Evolutionary conservation across 1,140 invertebrate species (phyloP), one percentile per base, ranked within the genome.

Genomic region (Drosophila insularis): DNA sequence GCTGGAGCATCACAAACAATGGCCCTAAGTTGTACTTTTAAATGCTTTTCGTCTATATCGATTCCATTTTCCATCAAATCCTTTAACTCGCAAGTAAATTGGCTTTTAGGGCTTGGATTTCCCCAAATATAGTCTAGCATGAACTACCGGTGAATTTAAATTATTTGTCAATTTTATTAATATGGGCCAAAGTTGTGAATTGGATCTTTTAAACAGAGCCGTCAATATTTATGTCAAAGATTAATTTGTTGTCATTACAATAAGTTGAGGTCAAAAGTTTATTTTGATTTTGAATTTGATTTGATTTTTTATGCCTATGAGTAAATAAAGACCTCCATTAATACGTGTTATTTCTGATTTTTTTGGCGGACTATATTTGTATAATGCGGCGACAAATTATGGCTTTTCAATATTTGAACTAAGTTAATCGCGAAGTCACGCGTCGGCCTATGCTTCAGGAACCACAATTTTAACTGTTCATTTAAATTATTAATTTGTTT

Each of bases 191-290:
- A 53, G 19, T 23, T 53, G 46, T 58, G 56, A 10, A 31, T 35
- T 59, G 21, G 55, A 35, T 4, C 43, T 50, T 50, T 50, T 50
- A 50, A 53, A 21, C n/a, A 46, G 43, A 7, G n/a, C 43, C 43
- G 43, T 46, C 43, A 46, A 46, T 46, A 17, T 46, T 46, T 7
- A 46, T 17, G 17, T 46, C 43, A 46, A 46, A 46, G 17, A 46
- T 17, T 46, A 46, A 46, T 35, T 35, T 35, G 5, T 46, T n/a
- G 6, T 46, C 1, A 46, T 46, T 46, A 17, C 8, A 56, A 31
- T 56, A 55, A 13, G 14, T 56, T 56, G 10, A 56, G 54, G 13
- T 8, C 54, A 71, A 2, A 84, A 65, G 1, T 46, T 14, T 46
- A 14, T 46, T 17, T n/a, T n/a, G n/a, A n/a, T n/a, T n/a, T n/a